A percentile compares a stretch with the other conserved stretches of the same genome.
These are phyloP conservation scores for Gryon sp. DNA, from an alignment of 1,140 invertebrate genomes.

Conservation along the genomic window DNA sequence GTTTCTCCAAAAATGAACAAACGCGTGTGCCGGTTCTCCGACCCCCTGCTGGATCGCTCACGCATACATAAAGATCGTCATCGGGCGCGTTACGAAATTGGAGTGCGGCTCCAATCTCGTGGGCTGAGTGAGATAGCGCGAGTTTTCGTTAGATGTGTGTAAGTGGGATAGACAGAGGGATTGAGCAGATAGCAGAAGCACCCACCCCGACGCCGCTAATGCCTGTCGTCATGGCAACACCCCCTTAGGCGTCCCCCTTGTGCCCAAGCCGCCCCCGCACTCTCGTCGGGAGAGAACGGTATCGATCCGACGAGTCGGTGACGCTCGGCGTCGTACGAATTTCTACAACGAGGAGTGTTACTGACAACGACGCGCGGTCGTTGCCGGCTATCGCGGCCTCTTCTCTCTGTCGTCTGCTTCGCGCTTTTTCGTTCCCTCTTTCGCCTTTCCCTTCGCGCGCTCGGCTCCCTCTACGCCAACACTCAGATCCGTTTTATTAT, in stretches of 20 bases:
- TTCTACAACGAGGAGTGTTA: constrained; percentile 66
- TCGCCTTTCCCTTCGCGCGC: constrained; percentile 48
- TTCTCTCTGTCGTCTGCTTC: constrained; percentile 43
- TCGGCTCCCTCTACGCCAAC: constrained; percentile 47
- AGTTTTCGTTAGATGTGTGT: neutral
- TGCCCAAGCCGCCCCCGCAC: constrained; percentile 71
- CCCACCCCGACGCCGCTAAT: constrained; percentile 71
- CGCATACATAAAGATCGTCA: constrained; percentile 38
- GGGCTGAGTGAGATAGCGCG: constrained; percentile 1
- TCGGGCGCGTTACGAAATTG: constrained; percentile 53
- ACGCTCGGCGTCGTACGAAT: constrained; percentile 73
- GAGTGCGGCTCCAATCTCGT: constrained; percentile 20
- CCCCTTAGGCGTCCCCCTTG: constrained; percentile 75
- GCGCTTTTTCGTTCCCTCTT: constrained; percentile 40
- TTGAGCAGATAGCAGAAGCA: constrained; percentile 53
- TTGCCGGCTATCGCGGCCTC: constrained; percentile 24
- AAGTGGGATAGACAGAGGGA: constrained; percentile 17
- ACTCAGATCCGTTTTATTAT: constrained; percentile 52
- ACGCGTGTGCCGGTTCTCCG: constrained; percentile 38
- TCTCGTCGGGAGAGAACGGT: constrained; percentile 62
- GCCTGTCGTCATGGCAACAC: constrained; percentile 75
- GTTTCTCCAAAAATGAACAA: constrained; percentile 49
- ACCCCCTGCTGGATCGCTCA: constrained; percentile 33
- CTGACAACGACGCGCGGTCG: constrained; percentile 69
- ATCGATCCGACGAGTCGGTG: constrained; percentile 73